These are phyloP conservation scores for Natator depressus DNA, from an alignment of 2,113 vertebrate species.

Conservation along the genomic window DNA sequence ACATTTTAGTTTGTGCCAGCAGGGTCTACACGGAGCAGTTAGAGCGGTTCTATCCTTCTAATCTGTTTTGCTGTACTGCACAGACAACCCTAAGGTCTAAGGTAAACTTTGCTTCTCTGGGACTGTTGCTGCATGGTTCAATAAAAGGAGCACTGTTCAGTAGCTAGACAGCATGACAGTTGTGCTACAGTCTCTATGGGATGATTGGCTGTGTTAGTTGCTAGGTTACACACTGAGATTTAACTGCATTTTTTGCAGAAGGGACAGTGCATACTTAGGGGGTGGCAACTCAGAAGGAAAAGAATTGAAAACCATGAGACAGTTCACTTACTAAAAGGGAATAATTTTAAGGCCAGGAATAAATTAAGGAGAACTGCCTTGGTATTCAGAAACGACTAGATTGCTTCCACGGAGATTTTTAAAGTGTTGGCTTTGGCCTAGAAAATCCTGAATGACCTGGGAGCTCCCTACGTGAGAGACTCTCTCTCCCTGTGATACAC, in stretches of 20 bases:
- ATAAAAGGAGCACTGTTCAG: not conserved
- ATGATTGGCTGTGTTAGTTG: not conserved
- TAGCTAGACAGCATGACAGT: not conserved
- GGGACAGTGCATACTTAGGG: not conserved
- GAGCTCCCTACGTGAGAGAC: not conserved
- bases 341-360: not conserved
- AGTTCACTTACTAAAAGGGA: not conserved
- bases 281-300: not conserved
- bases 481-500: slow-evolving; percentile 18
- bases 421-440: not conserved
- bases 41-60: not conserved
- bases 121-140: not conserved
- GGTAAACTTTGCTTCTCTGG: not conserved
- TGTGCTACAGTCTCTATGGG: not conserved
- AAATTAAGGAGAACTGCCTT: not conserved
- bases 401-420: not conserved
- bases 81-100: not conserved
- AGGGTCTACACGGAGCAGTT: not conserved
- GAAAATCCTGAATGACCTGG: not conserved
- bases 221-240: slow-evolving; percentile 11
- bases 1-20: not conserved
- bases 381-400: not conserved
- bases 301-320: not conserved
- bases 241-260: not conserved
- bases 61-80: not conserved